Percentiles rank a stretch among this genome's conserved stretches.
Conservation (phyloP, 2,888 invertebrate species). For the Ypsolopha scabrella region DNA sequence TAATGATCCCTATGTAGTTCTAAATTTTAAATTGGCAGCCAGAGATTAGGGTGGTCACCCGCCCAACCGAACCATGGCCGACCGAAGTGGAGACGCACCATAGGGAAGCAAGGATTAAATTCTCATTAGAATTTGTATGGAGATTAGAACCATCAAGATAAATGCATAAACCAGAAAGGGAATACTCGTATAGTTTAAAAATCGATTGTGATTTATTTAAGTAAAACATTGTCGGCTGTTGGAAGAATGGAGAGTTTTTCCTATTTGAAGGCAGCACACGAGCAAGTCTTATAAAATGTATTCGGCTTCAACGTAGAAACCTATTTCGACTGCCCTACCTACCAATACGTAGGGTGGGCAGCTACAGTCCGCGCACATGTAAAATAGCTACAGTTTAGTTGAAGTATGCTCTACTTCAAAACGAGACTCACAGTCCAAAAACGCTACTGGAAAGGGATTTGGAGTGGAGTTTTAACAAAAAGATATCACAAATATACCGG, state of each 20-base stretch:
- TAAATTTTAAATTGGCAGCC: too few relatives aligned
- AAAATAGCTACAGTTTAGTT: conserved; percentile 48
- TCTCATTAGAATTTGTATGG: not conserved
- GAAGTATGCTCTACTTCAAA: conserved; percentile 40
- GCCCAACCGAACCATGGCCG: too few relatives aligned
- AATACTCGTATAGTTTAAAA: not conserved
- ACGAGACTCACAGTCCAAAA: too few relatives aligned
- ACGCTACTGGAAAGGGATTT: too few relatives aligned
- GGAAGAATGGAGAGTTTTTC: conserved; percentile 4
- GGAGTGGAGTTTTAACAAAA: too few relatives aligned
- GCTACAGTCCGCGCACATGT: conserved; percentile 66
- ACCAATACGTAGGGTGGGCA: conserved; percentile 58
- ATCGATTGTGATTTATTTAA: not conserved
- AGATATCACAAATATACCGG: too few relatives aligned
- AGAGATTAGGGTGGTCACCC: too few relatives aligned
- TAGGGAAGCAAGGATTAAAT: not conserved
- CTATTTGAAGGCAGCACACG: conserved; percentile 38
- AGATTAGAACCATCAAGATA: too few relatives aligned
- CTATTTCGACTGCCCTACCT: conserved; percentile 55
- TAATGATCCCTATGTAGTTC: too few relatives aligned
- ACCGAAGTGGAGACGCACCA: too few relatives aligned
- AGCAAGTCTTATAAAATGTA: conserved; percentile 46
- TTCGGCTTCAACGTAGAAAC: conserved; percentile 57
- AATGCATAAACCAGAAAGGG: not conserved
- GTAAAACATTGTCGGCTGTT: not conserved